Percentiles rank a stretch among this genome's conserved stretches.
Conservation (phyloP, 2,797 vertebrate genomes). For the Pitangus sulphuratus region DNA sequence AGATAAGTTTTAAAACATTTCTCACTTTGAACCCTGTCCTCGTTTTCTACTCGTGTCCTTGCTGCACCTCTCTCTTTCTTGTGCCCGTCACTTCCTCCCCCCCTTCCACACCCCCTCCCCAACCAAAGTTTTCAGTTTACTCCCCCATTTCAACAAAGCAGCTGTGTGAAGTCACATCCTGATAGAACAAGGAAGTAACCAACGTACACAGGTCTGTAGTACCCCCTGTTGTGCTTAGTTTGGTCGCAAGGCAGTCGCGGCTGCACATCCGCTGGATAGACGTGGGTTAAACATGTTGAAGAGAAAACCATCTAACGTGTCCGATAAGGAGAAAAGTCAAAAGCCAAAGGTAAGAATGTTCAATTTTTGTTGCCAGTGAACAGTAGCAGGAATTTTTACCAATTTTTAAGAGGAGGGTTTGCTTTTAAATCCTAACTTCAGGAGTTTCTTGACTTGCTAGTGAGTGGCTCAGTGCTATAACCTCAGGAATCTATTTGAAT, state of each 20-base stretch:
- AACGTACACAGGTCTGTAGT: not conserved
- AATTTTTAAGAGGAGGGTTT: not conserved
- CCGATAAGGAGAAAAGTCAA: slow-evolving; percentile 89
- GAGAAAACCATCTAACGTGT: slow-evolving; percentile 89
- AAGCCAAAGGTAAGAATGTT: slow-evolving; percentile 89
- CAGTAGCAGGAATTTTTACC: not conserved
- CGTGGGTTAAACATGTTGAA: slow-evolving; percentile 86
- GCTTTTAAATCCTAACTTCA: not conserved
- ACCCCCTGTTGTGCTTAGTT: not conserved
- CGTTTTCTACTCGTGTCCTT: not conserved
- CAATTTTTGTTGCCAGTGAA: not conserved
- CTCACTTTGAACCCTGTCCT: not conserved
- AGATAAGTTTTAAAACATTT: not conserved
- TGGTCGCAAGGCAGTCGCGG: not conserved
- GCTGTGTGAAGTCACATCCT: slow-evolving; percentile 73
- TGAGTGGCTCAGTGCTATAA: not conserved
- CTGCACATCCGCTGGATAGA: not conserved
- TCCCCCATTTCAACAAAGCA: not conserved
- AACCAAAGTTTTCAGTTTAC: not conserved
- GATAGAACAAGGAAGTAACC: slow-evolving; percentile 72
- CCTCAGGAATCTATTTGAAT: not conserved
- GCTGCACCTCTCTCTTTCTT: not conserved
- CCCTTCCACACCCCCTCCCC: not conserved
- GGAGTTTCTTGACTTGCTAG: not conserved
- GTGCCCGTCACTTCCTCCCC: not conserved